Conservation (phyloP, 2,888 invertebrate genomes). For the Napeogenes inachia region DNA sequence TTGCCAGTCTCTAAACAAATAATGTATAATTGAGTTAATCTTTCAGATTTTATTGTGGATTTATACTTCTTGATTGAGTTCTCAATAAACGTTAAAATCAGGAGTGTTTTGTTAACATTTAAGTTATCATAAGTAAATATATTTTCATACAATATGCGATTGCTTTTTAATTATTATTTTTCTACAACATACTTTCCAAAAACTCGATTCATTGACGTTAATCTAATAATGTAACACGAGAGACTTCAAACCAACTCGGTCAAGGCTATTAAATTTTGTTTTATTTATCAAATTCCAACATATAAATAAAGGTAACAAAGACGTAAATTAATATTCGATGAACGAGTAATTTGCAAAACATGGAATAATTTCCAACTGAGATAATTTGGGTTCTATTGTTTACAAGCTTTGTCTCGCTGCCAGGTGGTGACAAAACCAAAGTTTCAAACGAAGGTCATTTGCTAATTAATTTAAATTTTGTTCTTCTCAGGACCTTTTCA, state of each 20-base stretch:
- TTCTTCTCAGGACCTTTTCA: constrained; percentile 44
- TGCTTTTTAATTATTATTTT: no score
- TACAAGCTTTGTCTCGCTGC: constrained; percentile 42
- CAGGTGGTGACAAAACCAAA: constrained; percentile 56
- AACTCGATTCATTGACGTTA: no score
- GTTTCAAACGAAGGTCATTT: constrained; percentile 48
- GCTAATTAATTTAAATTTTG: constrained; percentile 56
- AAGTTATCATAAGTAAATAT: no score
- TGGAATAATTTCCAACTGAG: constrained; percentile 40
- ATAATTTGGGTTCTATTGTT: constrained; percentile 45
- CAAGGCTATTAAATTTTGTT: constrained; percentile 3
- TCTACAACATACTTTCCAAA: no score
- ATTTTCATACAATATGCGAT: no score
- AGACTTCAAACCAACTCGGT: no score
- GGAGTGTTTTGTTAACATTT: no score
- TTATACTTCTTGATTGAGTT: not conserved
- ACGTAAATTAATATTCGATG: constrained; percentile 43
- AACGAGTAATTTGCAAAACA: constrained; percentile 43
- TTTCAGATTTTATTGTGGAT: not conserved
- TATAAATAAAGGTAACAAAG: constrained; percentile 16
- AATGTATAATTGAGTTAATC: not conserved
- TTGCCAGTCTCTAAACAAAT: not conserved
- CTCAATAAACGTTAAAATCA: not conserved
- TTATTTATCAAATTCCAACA: constrained; percentile 9
- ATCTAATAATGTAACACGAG: no score